Evolutionary conservation across 2,113 vertebrate species (phyloP), one percentile per base, ranked within the genome.

Genomic region (Cnemophilus loriae): DNA sequence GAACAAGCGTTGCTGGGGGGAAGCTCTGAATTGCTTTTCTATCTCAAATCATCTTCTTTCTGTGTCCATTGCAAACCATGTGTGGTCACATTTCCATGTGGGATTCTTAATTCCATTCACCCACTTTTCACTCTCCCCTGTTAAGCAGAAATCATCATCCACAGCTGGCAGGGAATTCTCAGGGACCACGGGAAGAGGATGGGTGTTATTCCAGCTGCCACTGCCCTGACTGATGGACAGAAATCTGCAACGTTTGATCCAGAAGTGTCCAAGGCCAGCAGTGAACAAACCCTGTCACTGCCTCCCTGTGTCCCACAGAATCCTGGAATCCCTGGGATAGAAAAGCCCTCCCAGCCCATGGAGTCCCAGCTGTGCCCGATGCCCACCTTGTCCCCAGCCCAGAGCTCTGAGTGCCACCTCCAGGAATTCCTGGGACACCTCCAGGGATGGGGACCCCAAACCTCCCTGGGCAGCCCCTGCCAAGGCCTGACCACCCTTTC

Each of bases 221-320:
- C 50, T n/a, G 42, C 41, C 44, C 57, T 55, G 78, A 41, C 8
- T 41, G 27, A 71, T 3, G 33, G 9, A 28, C 64, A 52, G 3
- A 69, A 18, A 35, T 1, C 41, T 21, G 44, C 30, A 20, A 2
- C 6, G 1, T 22, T 13, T 28, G 15, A 3, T 4, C 61, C 20
- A 0, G 4, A 11, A 3, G 0, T 0, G 0, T 20, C 56, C 75
- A 19, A 44, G 42, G 11, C 46, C 52, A 41, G 22, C 33, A 27
- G 13, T 2, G 16, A 59, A 17, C 13, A 7, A 9, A 1, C 5
- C 33, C 17, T 28, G 47, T 3, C 16, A 2, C 11, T 59, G 57
- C 74, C 47, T 39, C 39, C 4, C 35, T 9, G 16, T 7, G 61
- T n/a, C 47, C n/a, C 28, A 4, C 5, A 8, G 47, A 61, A 24